Evolutionary conservation across 2,113 vertebrate genomes (phyloP).

Genomic region (Silurus glanis): DNA sequence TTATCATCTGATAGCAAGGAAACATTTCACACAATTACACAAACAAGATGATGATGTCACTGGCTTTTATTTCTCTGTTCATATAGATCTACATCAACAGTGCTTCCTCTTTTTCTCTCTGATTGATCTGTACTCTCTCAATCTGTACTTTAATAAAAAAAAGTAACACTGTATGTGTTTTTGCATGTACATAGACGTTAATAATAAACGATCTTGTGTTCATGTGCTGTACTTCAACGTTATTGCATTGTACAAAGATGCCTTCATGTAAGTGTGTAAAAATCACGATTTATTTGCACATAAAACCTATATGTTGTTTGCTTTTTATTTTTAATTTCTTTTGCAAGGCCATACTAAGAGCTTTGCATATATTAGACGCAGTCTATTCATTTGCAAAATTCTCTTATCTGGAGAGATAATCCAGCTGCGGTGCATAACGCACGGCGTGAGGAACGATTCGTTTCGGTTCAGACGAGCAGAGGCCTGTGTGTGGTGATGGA

Average conservation of each 20-base stretch:
- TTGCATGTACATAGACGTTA: not conserved
- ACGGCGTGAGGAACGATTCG: not conserved
- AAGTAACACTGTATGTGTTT: not conserved
- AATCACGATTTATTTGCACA: not conserved
- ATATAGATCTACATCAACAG: not conserved
- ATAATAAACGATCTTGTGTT: not conserved
- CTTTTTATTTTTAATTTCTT: not conserved
- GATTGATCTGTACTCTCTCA: not conserved
- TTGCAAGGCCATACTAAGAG: not conserved
- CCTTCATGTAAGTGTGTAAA: not conserved
- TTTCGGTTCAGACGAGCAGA: not conserved
- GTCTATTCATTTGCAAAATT: constrained; percentile 12
- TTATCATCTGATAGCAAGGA: not conserved
- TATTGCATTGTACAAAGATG: not conserved
- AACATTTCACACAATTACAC: not conserved
- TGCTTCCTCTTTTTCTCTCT: not conserved
- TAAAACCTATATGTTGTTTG: not conserved
- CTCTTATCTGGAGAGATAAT: not conserved
- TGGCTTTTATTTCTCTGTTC: not conserved
- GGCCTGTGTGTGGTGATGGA: constrained; percentile 3
- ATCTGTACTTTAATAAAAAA: not conserved
- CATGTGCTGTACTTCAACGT: not conserved
- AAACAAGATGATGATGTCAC: not conserved
- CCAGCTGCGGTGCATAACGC: too few species aligned
- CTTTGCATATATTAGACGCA: too few species aligned